A percentile compares a stretch with the other conserved stretches of the same genome.
phyloP scores from a whole-genome alignment of 92 coral and sea anemone species.

The Parazoanthus darwini region DNA sequence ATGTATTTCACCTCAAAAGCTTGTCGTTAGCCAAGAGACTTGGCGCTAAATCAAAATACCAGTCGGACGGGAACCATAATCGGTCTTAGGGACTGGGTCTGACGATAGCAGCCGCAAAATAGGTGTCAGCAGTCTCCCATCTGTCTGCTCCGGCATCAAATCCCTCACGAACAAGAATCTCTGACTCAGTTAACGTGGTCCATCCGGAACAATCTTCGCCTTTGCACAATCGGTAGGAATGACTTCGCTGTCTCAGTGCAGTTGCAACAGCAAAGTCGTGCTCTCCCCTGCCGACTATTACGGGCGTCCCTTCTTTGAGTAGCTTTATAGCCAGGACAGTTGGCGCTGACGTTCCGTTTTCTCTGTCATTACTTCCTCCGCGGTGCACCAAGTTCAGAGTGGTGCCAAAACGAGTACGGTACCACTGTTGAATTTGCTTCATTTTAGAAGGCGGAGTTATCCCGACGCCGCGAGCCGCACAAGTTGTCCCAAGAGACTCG shows the following conservation, averaged over 20 bases:
- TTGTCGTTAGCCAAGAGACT: background rate
- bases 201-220: conserved; percentile 58
- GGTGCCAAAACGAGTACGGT: conserved; percentile 40
- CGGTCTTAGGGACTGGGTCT: conserved; percentile 9
- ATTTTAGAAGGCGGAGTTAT: conserved; percentile 67
- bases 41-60: background rate
- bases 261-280: conserved; percentile 75
- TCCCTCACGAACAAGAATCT: conserved; percentile 61
- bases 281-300: conserved; percentile 62
- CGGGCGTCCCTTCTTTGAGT: conserved; percentile 66
- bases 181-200: conserved; percentile 50
- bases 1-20: background rate
- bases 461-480: conserved; percentile 47
- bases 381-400: conserved; percentile 39
- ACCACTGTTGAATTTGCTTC: conserved; percentile 59
- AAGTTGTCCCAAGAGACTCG: background rate
- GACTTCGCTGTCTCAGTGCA: conserved; percentile 56
- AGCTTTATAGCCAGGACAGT: conserved; percentile 47
- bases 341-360: conserved; percentile 11
- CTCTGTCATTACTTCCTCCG: background rate
- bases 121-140: conserved; percentile 75
- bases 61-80: background rate
- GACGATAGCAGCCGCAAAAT: conserved; percentile 67
- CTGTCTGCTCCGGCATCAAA: conserved; percentile 46
- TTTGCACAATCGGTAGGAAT: conserved; percentile 59